Base-by-base conservation (phyloP, 2,888 invertebrate species). In the Eremobia ochroleuca region DNA sequence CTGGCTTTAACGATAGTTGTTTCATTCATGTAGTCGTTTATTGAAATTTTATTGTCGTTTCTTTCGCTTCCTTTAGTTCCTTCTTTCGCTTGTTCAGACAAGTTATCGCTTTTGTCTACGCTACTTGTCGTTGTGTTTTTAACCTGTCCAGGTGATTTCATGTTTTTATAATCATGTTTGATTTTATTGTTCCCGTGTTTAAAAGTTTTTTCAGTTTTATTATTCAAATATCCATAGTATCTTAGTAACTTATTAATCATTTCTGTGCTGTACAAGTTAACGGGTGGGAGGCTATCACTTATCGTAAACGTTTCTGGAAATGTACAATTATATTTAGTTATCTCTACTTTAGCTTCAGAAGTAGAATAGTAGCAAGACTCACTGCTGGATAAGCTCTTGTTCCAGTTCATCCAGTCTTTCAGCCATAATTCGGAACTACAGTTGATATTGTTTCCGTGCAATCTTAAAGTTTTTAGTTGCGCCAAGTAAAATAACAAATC, bases 371-470 rank as follows among this genome's bases (percentile, higher is more conserved):
- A 97, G 88, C 97, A 97, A 52, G 94, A 94, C 90, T 97, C 97
- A 21, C 91, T 93, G 76, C 91, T 93, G 46, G 93, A 92, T 71
- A 94, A 89, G 77, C 93, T 96, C 86, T 94, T 95, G 88, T 97
- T 97, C 92, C 94, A 96, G 88, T 93, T 96, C 95, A 98, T 97
- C 98, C 98, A 98, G 79, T 97, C 97, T 46, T 97, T 97, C 1
- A 98, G 91, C 98, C 98, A 98, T 82, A 97, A 94, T 79, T 98
- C 96, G 46, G 97, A 97, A 67, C 97, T 97, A 92, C 98, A 98
- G 90, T 98, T 97, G 94, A 98, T 97, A 40, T 97, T 97, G 92
- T 98, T 98, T 9, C 98, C 98, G 76, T 97, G 97, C 76, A 98
- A 93, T 87, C 98, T 97, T 68, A 98, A 93, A 34, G 97, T 96